Evolutionary conservation across 2,797 vertebrate species (phyloP), one percentile per base, ranked within the genome.

Genomic region (Ctenosaura bakeri): DNA sequence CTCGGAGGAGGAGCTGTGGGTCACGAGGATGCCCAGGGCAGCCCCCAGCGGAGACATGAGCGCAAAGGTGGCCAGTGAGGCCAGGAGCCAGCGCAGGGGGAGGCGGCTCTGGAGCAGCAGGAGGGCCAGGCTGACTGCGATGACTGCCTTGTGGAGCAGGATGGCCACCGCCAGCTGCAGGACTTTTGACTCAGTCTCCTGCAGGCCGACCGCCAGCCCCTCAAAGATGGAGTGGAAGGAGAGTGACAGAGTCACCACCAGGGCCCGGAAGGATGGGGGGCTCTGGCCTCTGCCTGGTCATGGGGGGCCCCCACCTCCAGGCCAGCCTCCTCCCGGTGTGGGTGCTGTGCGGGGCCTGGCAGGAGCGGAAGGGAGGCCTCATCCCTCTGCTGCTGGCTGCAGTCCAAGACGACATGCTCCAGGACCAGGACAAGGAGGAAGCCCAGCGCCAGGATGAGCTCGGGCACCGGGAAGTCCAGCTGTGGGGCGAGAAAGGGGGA

Each of bases 211-310:
- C 32, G 98, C 98, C 54, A 98, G 96, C 38, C 98, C 98, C 94
- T 98, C 98, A 26, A 98, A 98, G 18, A 98, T 95, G 0, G 98
- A 98, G 95, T 98, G 98, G 8, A 98, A 96, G 0, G 98, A 98
- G 35, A 98, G 97, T 0, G 98, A 98, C 77, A 98, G 95, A 94
- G 98, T 98, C 78, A 98, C 82, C 38, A 42, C 77, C 56, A 88
- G 26, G 12, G 76, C 76, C 22, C 89, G 85, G 76, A 92, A 90
- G 35, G 91, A 64, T 83, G 83, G 1, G 87, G 83, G 42, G 79
- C 66, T 13, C 82, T 87, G 74, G 42, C 42, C 42, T 46, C 42
- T 46, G 42, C 42, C 42, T 46, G 42, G 42, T 4, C 42, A 3
- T 46, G 42, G 42, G 42, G 42, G 4, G 1, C 52, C 0, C 12